Evolutionary conservation across 2,888 invertebrate genomes (phyloP), one percentile per base, ranked within the genome.

Genomic region (Scaptomyza reducta): DNA sequence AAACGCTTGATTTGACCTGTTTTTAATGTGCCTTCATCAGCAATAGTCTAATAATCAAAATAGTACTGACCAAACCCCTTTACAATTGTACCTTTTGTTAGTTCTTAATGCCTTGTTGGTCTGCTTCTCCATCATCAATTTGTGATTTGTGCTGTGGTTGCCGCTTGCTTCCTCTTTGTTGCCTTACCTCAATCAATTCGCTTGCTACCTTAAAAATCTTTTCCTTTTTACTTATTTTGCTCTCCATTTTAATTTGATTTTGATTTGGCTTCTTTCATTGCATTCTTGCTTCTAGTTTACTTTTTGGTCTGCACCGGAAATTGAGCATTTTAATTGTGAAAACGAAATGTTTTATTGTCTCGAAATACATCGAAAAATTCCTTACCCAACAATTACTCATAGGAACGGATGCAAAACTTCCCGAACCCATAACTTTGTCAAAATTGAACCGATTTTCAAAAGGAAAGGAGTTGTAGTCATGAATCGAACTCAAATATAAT

Each of bases 241-340:
- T 40, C 57, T 41, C 38, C 62, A 67, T 81, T 79, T 85, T 86
- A 88, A 88, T 81, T 81, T 75, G 76, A 70, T 79, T 87, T 79
- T 60, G 67, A 82, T 81, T 67, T 65, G 64, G 68, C 66, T 45
- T 60, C 59, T n/a, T 33, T 63, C 67, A 44, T 49, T 50, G 25
- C 46, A 51, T 41, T 38, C 14, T 7, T 25, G 45, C 47, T 38
- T 18, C 45, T 14, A 38, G 31, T 9, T 31, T 10, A 31, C 1
- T 29, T 29, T 29, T 29, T 35, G 18, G 58, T 31, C 16, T 25
- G 38, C 25, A 27, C 66, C 78, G 78, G 78, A 74, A 79, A 82
- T 82, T 88, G 70, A 40, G 25, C 27, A 57, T 45, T 67, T 71
- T 53, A 66, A 66, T 61, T 69, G 66, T 66, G 27, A 27, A 38